Evolutionary conservation across 2,888 invertebrate genomes (phyloP).

Genomic region (Caenorhabditis sp.): DNA sequence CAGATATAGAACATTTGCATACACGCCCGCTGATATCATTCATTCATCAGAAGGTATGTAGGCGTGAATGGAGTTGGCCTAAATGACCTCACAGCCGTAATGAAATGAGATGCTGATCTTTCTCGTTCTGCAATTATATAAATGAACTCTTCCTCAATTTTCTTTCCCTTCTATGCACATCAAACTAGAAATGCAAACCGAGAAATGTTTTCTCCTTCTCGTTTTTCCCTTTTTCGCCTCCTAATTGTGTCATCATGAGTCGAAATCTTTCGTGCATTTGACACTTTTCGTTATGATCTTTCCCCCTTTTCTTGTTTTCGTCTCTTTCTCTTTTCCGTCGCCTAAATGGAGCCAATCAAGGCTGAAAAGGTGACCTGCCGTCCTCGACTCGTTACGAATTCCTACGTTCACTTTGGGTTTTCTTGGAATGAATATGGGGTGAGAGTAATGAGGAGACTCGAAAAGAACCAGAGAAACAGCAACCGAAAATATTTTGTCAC

Average conservation of each 20-base stretch:
- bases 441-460: neutral
- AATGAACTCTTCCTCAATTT: neutral
- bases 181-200: constrained; percentile 1
- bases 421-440: constrained; percentile 4
- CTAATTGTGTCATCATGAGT: constrained; percentile 29
- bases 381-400: constrained; percentile 8
- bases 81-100: neutral
- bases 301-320: neutral
- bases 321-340: neutral
- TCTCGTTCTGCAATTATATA: neutral
- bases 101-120: neutral
- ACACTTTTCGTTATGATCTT: constrained; percentile 9
- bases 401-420: neutral
- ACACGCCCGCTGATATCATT: neutral
- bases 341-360: constrained; percentile 13
- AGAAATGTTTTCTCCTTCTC: constrained; percentile 14
- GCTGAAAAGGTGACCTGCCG: constrained; percentile 5
- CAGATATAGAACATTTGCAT: too few species aligned
- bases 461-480: neutral
- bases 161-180: neutral
- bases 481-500: neutral
- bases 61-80: neutral
- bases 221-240: neutral
- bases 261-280: constrained; percentile 19
- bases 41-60: neutral